Evolutionary conservation across 2,797 vertebrate species (phyloP).

Genomic region (Chromobotia macracanthus): DNA sequence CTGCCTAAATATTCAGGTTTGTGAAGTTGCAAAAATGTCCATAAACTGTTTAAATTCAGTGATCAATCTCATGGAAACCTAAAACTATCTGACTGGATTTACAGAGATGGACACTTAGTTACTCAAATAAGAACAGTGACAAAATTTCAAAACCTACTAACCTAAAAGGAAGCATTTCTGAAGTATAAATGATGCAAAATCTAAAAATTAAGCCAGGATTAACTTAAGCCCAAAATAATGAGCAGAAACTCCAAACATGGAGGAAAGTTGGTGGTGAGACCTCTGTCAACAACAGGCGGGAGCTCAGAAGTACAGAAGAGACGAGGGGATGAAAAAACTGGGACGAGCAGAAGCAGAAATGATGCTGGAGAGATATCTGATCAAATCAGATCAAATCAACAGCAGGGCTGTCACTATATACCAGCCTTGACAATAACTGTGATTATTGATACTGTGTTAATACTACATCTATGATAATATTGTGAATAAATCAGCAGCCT

Average conservation of each 20-base stretch:
- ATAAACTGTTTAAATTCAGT: not conserved
- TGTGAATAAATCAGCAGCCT: too few relatives aligned
- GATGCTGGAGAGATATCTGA: not conserved
- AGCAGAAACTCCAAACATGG: not conserved
- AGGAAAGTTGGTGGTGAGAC: slow-evolving; percentile 10
- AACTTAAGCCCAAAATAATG: not conserved
- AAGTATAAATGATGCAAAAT: not conserved
- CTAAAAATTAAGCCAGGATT: not conserved
- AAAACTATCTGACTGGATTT: not conserved
- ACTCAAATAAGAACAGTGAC: not conserved
- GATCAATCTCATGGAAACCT: too few relatives aligned
- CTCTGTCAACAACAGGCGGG: not conserved
- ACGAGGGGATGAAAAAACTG: slow-evolving; percentile 10
- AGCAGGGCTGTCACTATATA: not conserved
- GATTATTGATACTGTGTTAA: too few relatives aligned
- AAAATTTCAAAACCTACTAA: slow-evolving; percentile 6
- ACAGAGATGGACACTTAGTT: not conserved
- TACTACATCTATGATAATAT: too few relatives aligned
- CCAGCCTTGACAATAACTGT: too few relatives aligned
- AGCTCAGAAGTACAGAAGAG: slow-evolving; percentile 26
- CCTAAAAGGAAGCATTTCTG: not conserved
- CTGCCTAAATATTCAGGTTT: slow-evolving; percentile 14
- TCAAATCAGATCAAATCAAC: not conserved
- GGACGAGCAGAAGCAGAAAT: slow-evolving; percentile 5
- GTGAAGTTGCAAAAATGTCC: not conserved